These are phyloP conservation scores for Patella vulgata DNA, from an alignment of 1,140 invertebrate genomes.

Conservation along the genomic window DNA sequence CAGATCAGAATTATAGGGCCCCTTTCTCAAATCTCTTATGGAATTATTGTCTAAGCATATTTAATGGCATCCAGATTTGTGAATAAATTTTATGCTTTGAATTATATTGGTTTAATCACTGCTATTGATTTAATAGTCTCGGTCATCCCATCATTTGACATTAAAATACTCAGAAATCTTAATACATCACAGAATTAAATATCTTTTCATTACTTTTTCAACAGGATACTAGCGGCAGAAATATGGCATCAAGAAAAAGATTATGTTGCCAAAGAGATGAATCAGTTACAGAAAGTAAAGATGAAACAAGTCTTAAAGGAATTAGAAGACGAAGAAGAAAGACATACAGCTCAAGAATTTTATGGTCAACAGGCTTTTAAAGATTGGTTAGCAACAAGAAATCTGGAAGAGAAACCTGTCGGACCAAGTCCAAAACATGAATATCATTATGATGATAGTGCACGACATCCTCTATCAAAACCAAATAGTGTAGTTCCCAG, in stretches of 20 bases:
- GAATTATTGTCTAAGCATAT: too few relatives aligned
- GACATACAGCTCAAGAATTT: slow-evolving; percentile 45
- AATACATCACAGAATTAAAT: too few relatives aligned
- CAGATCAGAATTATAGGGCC: too few relatives aligned
- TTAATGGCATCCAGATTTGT: too few relatives aligned
- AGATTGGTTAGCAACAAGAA: slow-evolving; percentile 47
- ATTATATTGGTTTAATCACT: too few relatives aligned
- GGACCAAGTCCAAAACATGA: slow-evolving; percentile 25
- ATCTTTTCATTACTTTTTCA: too few relatives aligned
- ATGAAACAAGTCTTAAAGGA: slow-evolving; percentile 60
- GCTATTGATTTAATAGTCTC: too few relatives aligned
- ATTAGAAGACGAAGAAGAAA: slow-evolving; percentile 53
- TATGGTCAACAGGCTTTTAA: slow-evolving; percentile 54
- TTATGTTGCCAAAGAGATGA: slow-evolving; percentile 57
- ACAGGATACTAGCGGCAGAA: slow-evolving; percentile 63
- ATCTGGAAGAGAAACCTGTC: slow-evolving; percentile 25
- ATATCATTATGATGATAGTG: slow-evolving; percentile 9
- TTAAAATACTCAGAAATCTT: too few relatives aligned
- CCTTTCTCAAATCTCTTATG: too few relatives aligned
- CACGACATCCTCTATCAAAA: slow-evolving; percentile 24
- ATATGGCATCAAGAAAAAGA: slow-evolving; percentile 64
- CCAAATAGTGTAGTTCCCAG: slow-evolving; percentile 33
- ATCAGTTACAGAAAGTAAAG: slow-evolving; percentile 56
- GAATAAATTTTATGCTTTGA: too few relatives aligned
- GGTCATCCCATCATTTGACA: too few relatives aligned